Base-by-base conservation (phyloP, 2,888 invertebrate species). In the Gasteruption jaculator region DNA sequence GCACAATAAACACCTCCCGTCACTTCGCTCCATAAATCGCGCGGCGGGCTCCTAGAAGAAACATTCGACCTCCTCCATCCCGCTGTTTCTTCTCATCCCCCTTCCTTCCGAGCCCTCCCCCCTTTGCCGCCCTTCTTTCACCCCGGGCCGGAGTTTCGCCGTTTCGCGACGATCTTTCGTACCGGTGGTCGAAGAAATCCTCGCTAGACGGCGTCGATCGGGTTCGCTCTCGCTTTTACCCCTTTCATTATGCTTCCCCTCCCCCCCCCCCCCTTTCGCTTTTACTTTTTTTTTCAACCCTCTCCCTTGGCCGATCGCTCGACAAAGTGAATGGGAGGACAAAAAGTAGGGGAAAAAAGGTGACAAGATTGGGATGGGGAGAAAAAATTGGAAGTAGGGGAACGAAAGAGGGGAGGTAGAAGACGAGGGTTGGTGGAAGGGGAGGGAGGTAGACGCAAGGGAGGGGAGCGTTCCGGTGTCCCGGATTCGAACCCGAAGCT, bases 1-100 rank as follows among this genome's bases (percentile, higher is more conserved):
- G 65, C 65, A 66, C 68, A 68, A 68, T 69, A 69, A 69, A 69
- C 68, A 68, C 68, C 69, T 68, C 66, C 66, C 69, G 68, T 68
- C 68, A 68, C 65, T 66, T 65, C 53, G 67, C 63, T 66, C 68
- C 68, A 68, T 69, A 69, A 68, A 69, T 69, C 66, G 68, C 63
- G 58, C 60, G 63, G 59, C 62, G 59, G 58, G 58, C 66, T 63
- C 59, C 65, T 63, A 63, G 67, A 67, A 65, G 68, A 65, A 68
- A 68, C 66, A 65, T 63, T 65, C 66, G 63, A 60, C 59, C 60
- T 60, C 61, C 58, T 58, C 62, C 63, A n/a, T n/a, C n/a, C n/a
- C n/a, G n/a, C n/a, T n/a, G n/a, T n/a, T 56, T 58, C 58, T 58
- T 52, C 54, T 58, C 58, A 48, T 58, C 58, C 58, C 53, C 58